A percentile compares a stretch with the other conserved stretches of the same genome.
These are phyloP conservation scores for Cerastis rubricosa DNA, from an alignment of 2,888 invertebrate genomes.

Conservation along the genomic window DNA sequence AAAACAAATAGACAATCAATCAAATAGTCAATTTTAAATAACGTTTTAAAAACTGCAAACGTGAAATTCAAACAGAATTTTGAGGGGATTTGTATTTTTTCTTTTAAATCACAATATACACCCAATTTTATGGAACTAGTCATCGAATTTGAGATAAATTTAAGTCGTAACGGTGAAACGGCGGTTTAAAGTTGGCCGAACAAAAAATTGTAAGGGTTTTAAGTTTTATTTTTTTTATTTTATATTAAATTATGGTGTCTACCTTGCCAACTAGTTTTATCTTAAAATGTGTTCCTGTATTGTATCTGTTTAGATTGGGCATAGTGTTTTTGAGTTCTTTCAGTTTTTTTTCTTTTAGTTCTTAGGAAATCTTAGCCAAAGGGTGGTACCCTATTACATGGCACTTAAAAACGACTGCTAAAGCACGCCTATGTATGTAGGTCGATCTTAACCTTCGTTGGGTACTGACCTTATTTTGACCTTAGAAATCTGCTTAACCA, in stretches of 20 bases:
- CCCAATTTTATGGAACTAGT: conserved; percentile 20
- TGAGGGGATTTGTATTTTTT: conserved; percentile 37
- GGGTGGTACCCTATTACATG: neutral
- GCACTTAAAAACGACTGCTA: neutral
- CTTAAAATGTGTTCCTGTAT: neutral
- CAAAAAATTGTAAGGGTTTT: neutral
- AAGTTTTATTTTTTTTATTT: neutral
- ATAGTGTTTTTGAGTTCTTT: neutral
- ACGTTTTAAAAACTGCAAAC: conserved; percentile 24
- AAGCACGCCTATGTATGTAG: neutral
- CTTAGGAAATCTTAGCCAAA: no score
- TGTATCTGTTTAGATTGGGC: neutral
- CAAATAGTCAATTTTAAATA: conserved; percentile 12
- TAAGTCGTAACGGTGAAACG: conserved; percentile 15
- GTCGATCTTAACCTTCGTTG: neutral
- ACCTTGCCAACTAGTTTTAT: neutral
- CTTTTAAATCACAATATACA: conserved; percentile 28
- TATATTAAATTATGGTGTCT: neutral
- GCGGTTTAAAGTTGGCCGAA: conserved; percentile 13
- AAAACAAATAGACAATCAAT: conserved; percentile 16
- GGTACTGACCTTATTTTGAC: neutral
- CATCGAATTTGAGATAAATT: conserved; percentile 7
- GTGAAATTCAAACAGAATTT: conserved; percentile 18
- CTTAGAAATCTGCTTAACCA: neutral
- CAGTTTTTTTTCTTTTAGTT: no score